Base-by-base conservation (phyloP, 1,140 invertebrate genomes). In the Neodiprion virginianus region DNA sequence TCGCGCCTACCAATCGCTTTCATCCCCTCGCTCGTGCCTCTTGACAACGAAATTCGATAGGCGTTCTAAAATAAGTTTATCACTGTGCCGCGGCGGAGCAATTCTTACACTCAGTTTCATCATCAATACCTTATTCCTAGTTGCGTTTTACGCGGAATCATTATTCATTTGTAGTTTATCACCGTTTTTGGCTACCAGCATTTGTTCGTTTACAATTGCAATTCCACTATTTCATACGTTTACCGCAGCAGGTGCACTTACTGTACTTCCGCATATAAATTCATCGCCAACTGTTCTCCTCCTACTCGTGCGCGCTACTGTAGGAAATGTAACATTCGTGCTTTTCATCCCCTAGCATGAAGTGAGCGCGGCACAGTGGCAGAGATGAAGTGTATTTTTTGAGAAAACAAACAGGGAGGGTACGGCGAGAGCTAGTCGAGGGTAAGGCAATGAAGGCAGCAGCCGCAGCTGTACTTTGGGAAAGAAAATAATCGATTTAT, bases 401-500 rank as follows among this genome's bases (percentile, higher is more conserved):
- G 7, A 61, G 7, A 61, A 61, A 61, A 40, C 28, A 40, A 40
- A 40, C 5, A 40, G 2, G 28, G 28, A 5, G 28, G 28, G 28
- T 40, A 3, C 28, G 28, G 28, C 28, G 5, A 40, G 28, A 40
- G 28, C 28, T 1, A 40, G 28, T 40, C 28, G 28, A 40, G 28
- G 28, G 28, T 40, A 40, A 40, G 28, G 28, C 28, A 40, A 40
- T 40, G 28, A 40, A 40, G 28, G 5, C 28, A 40, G 28, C 28
- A 40, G 28, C 28, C 28, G 5, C 28, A 40, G 28, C 28, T 14
- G 53, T 8, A 17, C 8, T 61, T 61, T 17, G n/a, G 53, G n/a
- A 17, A 61, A 61, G 53, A 61, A 61, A 61, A 61, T 61, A 61
- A 61, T 61, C 53, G 53, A 61, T 61, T 61, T 17, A 61, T 61